Evolutionary conservation across 2,113 vertebrate species (phyloP), one percentile per base, ranked within the genome.

Genomic region (Garra rufa): DNA sequence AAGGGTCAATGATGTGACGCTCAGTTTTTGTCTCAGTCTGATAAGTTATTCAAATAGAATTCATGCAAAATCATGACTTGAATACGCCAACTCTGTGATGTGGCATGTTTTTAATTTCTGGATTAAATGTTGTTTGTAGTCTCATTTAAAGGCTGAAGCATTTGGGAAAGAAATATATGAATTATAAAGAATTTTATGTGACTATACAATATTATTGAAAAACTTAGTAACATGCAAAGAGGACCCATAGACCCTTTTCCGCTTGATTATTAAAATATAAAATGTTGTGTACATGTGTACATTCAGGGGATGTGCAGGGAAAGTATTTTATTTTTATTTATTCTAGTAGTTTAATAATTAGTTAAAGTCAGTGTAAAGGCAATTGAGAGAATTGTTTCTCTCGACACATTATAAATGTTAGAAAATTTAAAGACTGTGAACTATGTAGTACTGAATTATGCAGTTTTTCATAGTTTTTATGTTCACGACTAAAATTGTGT

Each of bases 11-110:
- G 28, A 30, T 57, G 30, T 77, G 34, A 76, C 6, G 21, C 34
- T 75, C 73, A 9, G 17, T 50, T 55, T 75, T 30, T 30, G 46
- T 75, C 26, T 75, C 15, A 4, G 17, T 50, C n/a, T 75, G 28
- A 50, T 50, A 46, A 50, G 14, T 6, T 75, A 75, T 28, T 75
- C 46, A 75, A 30, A 50, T 75, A 26, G 15, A 30, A 75, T 75
- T 75, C 7, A 28, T 75, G 26, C 9, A 4, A 48, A 28, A 28
- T 6, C 9, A 50, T 48, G 41, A 30, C 24, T 19, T 48, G n/a
- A 75, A 26, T 74, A 28, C 71, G 28, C 17, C 9, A 41, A 34
- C 8, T 74, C 41, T 17, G 9, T 75, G 24, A 50, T 44, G 24
- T 74, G 43, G 17, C 13, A 17, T 38, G 71, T 50, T 75, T 48